Evolutionary conservation across 64 coral and sea anemone genomes (phyloP).

Genomic region (Catalaphyllia jardinei): DNA sequence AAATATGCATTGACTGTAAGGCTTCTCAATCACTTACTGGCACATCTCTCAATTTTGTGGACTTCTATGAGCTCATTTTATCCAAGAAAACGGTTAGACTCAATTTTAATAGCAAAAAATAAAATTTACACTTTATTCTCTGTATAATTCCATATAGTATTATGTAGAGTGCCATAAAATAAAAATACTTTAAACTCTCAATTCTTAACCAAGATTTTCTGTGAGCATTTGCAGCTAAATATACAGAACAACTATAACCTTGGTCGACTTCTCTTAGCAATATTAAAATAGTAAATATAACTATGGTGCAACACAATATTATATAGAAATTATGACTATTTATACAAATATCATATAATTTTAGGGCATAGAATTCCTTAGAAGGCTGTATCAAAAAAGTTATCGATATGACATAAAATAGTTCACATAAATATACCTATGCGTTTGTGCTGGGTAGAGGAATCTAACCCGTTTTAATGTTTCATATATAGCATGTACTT

Average conservation of each 20-base stretch:
- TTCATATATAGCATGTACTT: constrained; percentile 54
- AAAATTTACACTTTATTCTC: constrained; percentile 99
- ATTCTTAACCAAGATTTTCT: constrained; percentile 65
- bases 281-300: constrained; percentile 99
- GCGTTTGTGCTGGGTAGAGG: constrained; percentile 36
- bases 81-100: constrained; percentile 80
- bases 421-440: constrained; percentile 99
- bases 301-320: constrained; percentile 99
- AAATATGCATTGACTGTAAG: constrained; percentile 33
- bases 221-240: constrained; percentile 89
- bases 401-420: constrained; percentile 97
- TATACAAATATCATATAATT: constrained; percentile 98
- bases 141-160: constrained; percentile 96
- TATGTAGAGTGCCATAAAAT: constrained; percentile 96
- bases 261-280: constrained; percentile 74
- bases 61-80: constrained; percentile 52
- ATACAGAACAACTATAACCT: constrained; percentile 81
- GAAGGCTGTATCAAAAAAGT: constrained; percentile 97
- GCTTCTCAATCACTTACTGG: constrained; percentile 40
- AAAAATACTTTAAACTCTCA: constrained; percentile 99
- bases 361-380: constrained; percentile 82
- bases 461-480: constrained; percentile 38
- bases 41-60: constrained; percentile 36
- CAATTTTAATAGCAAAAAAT: constrained; percentile 99
- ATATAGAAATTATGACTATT: constrained; percentile 99